Percentiles rank a stretch among this genome's conserved stretches.
Conservation (phyloP, 1,140 invertebrate genomes). For the Ceratosolen solmsi region DNA sequence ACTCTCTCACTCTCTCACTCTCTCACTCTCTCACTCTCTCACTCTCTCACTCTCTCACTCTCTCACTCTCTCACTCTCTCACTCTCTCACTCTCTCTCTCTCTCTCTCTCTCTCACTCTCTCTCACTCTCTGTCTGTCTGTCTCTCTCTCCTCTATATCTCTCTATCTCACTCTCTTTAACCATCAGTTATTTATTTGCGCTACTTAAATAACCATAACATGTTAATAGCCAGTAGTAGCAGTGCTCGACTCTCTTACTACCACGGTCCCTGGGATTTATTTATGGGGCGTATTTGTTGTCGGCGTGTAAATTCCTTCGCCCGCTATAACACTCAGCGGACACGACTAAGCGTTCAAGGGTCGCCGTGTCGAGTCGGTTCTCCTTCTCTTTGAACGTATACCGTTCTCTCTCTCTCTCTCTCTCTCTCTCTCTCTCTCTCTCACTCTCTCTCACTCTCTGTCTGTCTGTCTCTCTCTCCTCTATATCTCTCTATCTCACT, state of each 20-base stretch:
- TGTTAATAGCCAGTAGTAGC: slow-evolving; percentile 62
- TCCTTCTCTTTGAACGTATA: background rate
- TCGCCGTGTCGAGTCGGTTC: slow-evolving; percentile 4
- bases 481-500: no score
- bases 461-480: no score
- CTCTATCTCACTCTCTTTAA: slow-evolving; percentile 52
- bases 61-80: no score
- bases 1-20: background rate
- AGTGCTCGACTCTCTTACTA: slow-evolving; percentile 44
- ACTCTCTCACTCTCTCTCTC: no score
- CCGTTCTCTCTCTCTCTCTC: no score
- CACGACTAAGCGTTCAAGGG: background rate
- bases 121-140: no score
- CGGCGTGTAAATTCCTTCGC: slow-evolving; percentile 61
- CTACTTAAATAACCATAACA: slow-evolving; percentile 68
- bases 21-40: background rate
- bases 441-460: no score
- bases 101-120: no score
- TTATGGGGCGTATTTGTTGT: slow-evolving; percentile 67
- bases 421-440: no score
- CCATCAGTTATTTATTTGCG: slow-evolving; percentile 65
- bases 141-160: no score
- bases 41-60: no score
- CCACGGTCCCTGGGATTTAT: slow-evolving; percentile 61
- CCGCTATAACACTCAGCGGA: background rate